Evolutionary conservation across 2,797 vertebrate species (phyloP), one percentile per base, ranked within the genome.

Genomic region (Mus minutoides): DNA sequence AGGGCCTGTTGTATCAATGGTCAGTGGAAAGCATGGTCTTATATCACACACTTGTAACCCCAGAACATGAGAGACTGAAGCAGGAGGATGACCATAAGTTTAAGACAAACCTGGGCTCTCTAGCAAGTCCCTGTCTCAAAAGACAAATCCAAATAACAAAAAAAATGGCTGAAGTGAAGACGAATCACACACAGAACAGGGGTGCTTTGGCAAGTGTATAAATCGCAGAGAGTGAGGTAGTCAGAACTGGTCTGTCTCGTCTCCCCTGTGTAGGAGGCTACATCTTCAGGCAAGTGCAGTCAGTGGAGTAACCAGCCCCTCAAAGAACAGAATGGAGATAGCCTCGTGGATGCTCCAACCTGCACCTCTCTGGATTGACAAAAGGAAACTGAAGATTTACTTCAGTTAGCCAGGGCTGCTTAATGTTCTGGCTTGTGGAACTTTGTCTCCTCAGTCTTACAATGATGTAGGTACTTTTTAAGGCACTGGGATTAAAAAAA

Each of bases 401-500:
- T 58, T 88, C 29, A 76, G 52, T 46, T 58, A 75, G 60, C 5
- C 8, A 54, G 22, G 34, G 16, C 62, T 85, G 58, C n/a, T 92
- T 86, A 37, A 56, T 56, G 62, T 83, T 94, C 82, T 24, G 52
- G 13, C 49, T 1, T 80, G 91, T 80, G 60, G 49, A 29, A 77
- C 11, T 60, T 69, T 86, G 31, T 9, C 40, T 69, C 54, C 49
- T 83, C 46, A 52, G 34, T 71, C 34, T 22, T 24, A n/a, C 40
- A 75, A 43, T 56, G 86, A 83, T 88, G 49, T 94, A 77, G 54
- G 9, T 78, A 40, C 31, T 92, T 78, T 77, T 76, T 60, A 91
- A 95, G 90, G 90, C 73, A 54, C 11, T 43, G 58, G 80, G 69
- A 31, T 3, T 46, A 85, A 64, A 82, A 94, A 67, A 67, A 49